Percentiles rank a stretch among this genome's conserved stretches.
Conservation (phyloP, 2,797 vertebrate genomes). For the Hephaestus fuliginosus region DNA sequence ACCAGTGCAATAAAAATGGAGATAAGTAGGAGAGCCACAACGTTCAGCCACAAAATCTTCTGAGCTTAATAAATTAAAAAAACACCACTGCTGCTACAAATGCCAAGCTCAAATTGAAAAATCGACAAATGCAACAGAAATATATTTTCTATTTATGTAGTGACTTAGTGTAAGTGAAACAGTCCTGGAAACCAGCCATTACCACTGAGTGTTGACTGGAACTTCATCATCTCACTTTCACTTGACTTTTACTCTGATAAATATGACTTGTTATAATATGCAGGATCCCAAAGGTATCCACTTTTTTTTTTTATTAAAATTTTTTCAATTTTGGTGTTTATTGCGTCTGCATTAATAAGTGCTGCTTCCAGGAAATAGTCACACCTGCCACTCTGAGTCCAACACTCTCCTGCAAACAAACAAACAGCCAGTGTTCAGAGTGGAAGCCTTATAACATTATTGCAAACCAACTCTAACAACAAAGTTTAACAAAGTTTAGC, state of each 20-base stretch:
- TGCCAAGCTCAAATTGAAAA: neutral
- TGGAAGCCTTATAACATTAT: no score
- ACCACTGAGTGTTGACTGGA: neutral
- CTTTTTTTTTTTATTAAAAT: neutral
- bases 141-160: neutral
- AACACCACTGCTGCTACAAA: neutral
- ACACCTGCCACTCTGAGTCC: no score
- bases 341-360: no score
- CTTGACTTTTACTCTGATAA: no score
- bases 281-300: rapidly evolving
- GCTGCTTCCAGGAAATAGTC: no score
- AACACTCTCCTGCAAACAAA: neutral
- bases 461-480: no score
- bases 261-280: no score
- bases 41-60: neutral
- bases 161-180: neutral
- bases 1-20: neutral
- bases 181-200: neutral
- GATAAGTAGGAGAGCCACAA: neutral
- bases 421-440: no score
- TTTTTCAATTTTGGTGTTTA: neutral
- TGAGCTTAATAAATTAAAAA: slow-evolving; percentile 1
- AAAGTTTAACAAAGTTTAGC: no score
- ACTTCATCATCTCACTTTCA: neutral
- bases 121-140: neutral